Evolutionary conservation across 2,113 vertebrate genomes (phyloP).

Genomic region (Brienomyrus longianalis): DNA sequence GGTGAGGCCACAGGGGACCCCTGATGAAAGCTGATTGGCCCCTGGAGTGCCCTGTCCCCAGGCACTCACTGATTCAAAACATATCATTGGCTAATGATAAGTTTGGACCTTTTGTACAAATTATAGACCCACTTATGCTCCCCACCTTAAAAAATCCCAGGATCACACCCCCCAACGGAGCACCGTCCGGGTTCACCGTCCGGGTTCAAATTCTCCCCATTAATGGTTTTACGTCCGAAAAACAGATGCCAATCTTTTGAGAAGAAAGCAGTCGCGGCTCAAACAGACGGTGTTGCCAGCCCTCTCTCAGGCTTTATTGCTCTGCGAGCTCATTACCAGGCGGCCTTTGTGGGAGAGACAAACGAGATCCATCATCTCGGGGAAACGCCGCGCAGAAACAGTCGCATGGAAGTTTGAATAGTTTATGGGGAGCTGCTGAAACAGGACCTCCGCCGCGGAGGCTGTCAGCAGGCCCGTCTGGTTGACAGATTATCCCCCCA

Average conservation of each 20-base stretch:
- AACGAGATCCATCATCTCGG: not conserved
- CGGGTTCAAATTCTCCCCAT: not conserved
- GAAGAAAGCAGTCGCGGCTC: not conserved
- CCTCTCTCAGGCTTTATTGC: too few species aligned
- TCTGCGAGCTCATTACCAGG: not conserved
- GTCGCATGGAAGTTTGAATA: slow-evolving; percentile 21
- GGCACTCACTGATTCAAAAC: not conserved
- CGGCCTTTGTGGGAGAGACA: not conserved
- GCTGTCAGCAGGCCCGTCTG: not conserved
- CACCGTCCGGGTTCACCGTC: not conserved
- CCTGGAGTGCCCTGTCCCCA: not conserved
- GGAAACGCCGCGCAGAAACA: not conserved
- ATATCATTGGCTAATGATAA: not conserved
- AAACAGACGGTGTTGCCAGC: not conserved
- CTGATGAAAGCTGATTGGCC: not conserved
- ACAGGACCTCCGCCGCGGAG: not conserved
- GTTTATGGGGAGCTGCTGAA: slow-evolving; percentile 20
- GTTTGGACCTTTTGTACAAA: not conserved
- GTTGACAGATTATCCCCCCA: slow-evolving; percentile 4
- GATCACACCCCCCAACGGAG: not conserved
- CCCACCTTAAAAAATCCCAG: not conserved
- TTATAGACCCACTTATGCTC: not conserved
- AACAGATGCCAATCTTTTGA: not conserved
- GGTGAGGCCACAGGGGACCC: not conserved
- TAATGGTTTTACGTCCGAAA: not conserved